Percentiles rank a stretch among this genome's conserved stretches.
Conservation (phyloP, 2,113 vertebrate genomes). For the Neofelis nebulosa region DNA sequence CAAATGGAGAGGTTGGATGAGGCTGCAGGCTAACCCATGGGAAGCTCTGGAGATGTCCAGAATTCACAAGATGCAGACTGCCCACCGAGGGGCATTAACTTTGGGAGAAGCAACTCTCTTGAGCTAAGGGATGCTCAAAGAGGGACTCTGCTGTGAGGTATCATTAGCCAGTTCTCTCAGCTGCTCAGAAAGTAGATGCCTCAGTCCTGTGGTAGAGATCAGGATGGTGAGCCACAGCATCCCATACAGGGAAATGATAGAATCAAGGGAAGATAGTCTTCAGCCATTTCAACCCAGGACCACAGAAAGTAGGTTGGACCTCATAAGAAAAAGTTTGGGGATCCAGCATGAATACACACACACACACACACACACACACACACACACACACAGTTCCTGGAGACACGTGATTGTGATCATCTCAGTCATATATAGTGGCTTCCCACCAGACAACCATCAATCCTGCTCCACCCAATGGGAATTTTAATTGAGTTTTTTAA, state of each 20-base stretch:
- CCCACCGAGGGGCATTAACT: neutral
- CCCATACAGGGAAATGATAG: neutral
- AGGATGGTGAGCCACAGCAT: neutral
- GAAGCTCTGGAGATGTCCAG: neutral
- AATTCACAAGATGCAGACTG: neutral
- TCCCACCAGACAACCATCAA: neutral
- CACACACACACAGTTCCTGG: neutral
- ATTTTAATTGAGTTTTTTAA: conserved; percentile 47
- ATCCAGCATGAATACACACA: neutral
- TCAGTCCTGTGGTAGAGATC: neutral
- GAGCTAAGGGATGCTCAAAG: neutral
- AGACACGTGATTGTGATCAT: conserved; percentile 33
- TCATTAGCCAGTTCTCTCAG: neutral
- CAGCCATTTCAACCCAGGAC: neutral
- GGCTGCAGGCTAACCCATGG: neutral
- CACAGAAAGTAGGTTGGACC: neutral
- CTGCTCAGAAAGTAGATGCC: neutral
- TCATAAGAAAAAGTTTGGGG: neutral
- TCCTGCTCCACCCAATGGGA: neutral
- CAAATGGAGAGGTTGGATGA: neutral
- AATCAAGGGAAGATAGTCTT: neutral
- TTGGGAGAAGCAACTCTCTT: conserved; percentile 16
- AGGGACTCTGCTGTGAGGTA: neutral
- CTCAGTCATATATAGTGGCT: conserved; percentile 16
- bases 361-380: neutral